Evolutionary conservation across 2,888 invertebrate species (phyloP).

Genomic region (Ptychoptera albimana): DNA sequence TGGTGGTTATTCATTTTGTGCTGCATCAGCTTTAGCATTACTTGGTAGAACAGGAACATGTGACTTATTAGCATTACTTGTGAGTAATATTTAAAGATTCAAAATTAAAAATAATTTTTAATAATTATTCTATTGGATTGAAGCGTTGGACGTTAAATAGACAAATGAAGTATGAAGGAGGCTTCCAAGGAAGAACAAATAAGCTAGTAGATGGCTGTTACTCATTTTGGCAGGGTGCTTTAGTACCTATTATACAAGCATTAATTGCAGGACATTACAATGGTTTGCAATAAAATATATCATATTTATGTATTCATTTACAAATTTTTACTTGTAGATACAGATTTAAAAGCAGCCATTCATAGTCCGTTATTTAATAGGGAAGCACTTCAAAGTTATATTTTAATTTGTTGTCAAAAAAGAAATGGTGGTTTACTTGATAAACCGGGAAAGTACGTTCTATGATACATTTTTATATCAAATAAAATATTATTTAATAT

Average conservation of each 20-base stretch:
- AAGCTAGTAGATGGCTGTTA: constrained; percentile 98
- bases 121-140: constrained; percentile 12
- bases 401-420: constrained; percentile 84
- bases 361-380: constrained; percentile 51
- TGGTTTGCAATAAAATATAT: background rate
- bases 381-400: constrained; percentile 84
- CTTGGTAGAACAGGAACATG: constrained; percentile 59
- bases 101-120: constrained; percentile 1
- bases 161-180: constrained; percentile 91
- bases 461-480: background rate
- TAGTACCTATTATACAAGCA: constrained; percentile 73
- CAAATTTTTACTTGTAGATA: constrained; percentile 1
- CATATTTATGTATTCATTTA: background rate
- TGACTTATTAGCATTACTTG: constrained; percentile 57
- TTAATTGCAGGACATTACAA: constrained; percentile 21
- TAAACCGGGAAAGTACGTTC: constrained; percentile 83
- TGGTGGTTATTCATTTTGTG: constrained; percentile 99
- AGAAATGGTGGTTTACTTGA: constrained; percentile 80
- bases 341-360: constrained; percentile 11
- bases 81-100: constrained; percentile 18
- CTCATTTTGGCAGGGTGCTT: constrained; percentile 96
- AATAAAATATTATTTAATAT: constrained; percentile 10
- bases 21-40: constrained; percentile 74
- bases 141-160: constrained; percentile 76
- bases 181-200: constrained; percentile 94